These are phyloP conservation scores for Sycophila texana DNA, from an alignment of 2,888 invertebrate genomes.

Conservation along the genomic window DNA sequence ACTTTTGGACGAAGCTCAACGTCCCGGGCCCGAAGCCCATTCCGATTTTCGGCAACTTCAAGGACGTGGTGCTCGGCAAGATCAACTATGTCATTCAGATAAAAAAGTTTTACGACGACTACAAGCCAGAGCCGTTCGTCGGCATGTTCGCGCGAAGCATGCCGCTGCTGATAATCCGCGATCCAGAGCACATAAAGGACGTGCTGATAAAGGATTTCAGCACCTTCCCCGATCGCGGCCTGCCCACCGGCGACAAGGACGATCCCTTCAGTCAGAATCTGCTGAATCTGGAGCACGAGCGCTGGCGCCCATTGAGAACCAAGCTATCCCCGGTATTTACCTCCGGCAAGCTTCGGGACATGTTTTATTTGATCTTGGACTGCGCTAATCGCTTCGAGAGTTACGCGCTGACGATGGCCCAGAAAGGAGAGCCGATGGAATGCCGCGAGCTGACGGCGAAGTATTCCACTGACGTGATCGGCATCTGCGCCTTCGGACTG, in stretches of 20 bases:
- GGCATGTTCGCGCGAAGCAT: conserved; percentile 68
- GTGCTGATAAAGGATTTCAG: conserved; percentile 76
- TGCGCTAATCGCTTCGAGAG: conserved; percentile 73
- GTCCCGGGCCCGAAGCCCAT: conserved; percentile 73
- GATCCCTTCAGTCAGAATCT: conserved; percentile 75
- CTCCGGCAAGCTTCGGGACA: conserved; percentile 76
- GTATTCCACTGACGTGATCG: conserved; percentile 76
- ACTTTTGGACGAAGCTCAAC: conserved; percentile 74
- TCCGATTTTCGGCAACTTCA: conserved; percentile 75
- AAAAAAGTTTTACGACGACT: conserved; percentile 61
- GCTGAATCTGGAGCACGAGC: conserved; percentile 74
- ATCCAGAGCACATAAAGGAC: conserved; percentile 71
- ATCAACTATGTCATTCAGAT: conserved; percentile 67
- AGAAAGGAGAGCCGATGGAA: conserved; percentile 61
- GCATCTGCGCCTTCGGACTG: conserved; percentile 75
- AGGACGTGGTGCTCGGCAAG: conserved; percentile 64
- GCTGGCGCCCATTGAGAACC: conserved; percentile 76
- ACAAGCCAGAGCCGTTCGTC: conserved; percentile 54
- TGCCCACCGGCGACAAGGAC: conserved; percentile 60
- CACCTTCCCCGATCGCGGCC: conserved; percentile 65
- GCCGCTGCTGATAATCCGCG: conserved; percentile 72
- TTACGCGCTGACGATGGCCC: conserved; percentile 70
- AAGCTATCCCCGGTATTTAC: conserved; percentile 77
- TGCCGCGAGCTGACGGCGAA: conserved; percentile 70
- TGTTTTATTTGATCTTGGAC: conserved; percentile 76